Conservation (phyloP, 1,140 invertebrate genomes). For the Micrasema longulum region DNA sequence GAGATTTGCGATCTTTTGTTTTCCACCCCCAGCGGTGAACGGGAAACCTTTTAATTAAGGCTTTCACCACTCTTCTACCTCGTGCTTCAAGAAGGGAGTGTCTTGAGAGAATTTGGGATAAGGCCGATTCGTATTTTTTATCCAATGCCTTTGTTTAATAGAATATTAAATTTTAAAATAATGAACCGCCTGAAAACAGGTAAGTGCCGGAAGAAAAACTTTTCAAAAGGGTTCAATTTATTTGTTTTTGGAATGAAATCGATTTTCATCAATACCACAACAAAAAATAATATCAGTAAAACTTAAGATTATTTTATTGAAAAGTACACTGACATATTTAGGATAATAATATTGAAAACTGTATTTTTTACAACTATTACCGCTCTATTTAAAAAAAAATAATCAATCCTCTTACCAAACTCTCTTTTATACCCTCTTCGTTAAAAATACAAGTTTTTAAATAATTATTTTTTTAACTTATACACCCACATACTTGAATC, state of each 20-base stretch:
- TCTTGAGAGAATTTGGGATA: conserved; percentile 52
- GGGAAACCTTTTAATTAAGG: conserved; percentile 54
- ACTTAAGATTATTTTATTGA: too few species aligned
- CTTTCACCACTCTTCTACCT: conserved; percentile 11
- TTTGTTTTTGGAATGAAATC: background rate
- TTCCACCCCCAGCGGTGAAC: conserved; percentile 31
- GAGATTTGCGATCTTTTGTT: conserved; percentile 55
- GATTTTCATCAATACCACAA: too few species aligned
- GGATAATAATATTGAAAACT: too few species aligned
- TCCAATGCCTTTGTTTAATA: conserved; percentile 27
- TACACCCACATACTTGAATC: too few species aligned
- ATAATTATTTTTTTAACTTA: too few species aligned
- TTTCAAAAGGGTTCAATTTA: conserved; percentile 4
- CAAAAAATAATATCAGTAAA: too few species aligned
- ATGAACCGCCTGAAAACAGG: conserved; percentile 31
- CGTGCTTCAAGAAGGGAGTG: conserved; percentile 10
- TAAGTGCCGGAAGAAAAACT: conserved; percentile 15
- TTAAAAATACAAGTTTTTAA: too few species aligned
- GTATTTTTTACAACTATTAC: too few species aligned
- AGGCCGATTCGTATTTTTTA: conserved; percentile 44
- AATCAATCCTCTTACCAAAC: too few species aligned
- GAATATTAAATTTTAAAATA: conserved; percentile 50
- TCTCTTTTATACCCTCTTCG: too few species aligned
- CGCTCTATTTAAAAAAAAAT: too few species aligned
- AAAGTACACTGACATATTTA: too few species aligned